Percentiles rank a stretch among this genome's conserved stretches.
Conservation (phyloP, 2,113 vertebrate genomes). For the Thalassoma bifasciatum region DNA sequence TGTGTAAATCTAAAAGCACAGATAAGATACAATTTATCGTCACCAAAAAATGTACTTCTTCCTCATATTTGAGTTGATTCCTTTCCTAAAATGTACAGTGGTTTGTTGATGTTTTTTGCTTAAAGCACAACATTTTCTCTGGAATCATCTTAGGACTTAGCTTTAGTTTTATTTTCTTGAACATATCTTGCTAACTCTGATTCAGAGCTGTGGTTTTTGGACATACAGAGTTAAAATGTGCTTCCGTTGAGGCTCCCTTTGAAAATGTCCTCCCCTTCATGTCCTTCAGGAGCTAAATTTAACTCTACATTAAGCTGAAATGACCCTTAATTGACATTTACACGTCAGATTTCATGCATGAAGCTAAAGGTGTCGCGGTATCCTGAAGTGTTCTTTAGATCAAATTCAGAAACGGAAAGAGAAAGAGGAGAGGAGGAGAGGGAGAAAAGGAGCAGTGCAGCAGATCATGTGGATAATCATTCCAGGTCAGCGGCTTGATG, state of each 20-base stretch:
- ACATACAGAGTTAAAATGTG: not conserved
- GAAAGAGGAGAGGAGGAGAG: constrained; percentile 2
- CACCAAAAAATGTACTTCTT: too few relatives aligned
- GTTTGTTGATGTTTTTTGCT: too few relatives aligned
- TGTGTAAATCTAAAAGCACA: too few relatives aligned
- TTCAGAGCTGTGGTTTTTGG: not conserved
- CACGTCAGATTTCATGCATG: constrained; percentile 4
- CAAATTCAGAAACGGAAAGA: not conserved
- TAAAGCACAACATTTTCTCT: too few relatives aligned
- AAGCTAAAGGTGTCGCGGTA: constrained; percentile 13
- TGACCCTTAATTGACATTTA: constrained; percentile 4
- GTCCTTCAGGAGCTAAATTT: constrained; percentile 11
- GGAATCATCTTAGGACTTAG: too few relatives aligned
- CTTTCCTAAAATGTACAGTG: too few relatives aligned
- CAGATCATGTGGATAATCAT: constrained; percentile 65
- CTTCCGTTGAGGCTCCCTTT: not conserved
- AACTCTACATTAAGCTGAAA: not conserved
- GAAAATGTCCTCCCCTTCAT: not conserved
- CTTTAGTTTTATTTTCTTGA: not conserved
- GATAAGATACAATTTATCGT: too few relatives aligned
- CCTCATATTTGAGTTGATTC: not conserved
- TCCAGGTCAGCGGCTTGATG: constrained; percentile 67
- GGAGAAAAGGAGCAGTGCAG: constrained; percentile 21
- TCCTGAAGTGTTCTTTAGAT: constrained; percentile 18
- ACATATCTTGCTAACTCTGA: not conserved